Conservation (phyloP, 2,797 vertebrate species). For the Enteromius anoplus region DNA sequence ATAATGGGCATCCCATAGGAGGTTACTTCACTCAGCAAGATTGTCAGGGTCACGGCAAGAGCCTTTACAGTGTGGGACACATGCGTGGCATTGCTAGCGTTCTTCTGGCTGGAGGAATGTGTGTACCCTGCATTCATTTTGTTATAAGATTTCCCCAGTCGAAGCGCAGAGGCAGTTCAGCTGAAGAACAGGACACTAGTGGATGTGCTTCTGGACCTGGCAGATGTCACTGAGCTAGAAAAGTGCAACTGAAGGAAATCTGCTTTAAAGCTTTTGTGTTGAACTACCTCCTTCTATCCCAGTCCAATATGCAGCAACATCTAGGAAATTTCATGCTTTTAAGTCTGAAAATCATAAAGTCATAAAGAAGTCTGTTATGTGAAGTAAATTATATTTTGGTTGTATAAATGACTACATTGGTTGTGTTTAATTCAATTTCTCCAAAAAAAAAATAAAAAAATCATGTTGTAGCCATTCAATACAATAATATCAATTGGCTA, state of each 20-base stretch:
- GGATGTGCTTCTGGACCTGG: constrained; percentile 17
- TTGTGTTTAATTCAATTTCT: too few species aligned
- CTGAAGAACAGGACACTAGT: constrained; percentile 45
- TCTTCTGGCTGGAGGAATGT: constrained; percentile 32
- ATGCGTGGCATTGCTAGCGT: constrained; percentile 39
- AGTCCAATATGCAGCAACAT: background rate
- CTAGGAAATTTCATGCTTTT: background rate
- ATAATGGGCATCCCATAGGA: constrained; percentile 40
- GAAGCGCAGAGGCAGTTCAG: constrained; percentile 48
- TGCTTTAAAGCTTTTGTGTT: constrained; percentile 1
- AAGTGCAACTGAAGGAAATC: background rate
- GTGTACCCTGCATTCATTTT: constrained; percentile 38
- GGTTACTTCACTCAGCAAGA: constrained; percentile 37
- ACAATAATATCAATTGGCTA: too few species aligned
- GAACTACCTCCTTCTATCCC: background rate
- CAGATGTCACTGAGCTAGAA: constrained; percentile 23
- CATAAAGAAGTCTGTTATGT: too few species aligned
- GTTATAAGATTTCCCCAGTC: constrained; percentile 52
- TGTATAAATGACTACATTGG: too few species aligned
- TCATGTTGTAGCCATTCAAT: too few species aligned
- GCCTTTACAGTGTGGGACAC: constrained; percentile 33
- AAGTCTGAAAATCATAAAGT: background rate
- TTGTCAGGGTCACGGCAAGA: constrained; percentile 31
- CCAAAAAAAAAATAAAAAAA: too few species aligned
- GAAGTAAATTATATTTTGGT: too few species aligned